Conservation (phyloP, 2,797 vertebrate species). For the Echeneis naucrates region DNA sequence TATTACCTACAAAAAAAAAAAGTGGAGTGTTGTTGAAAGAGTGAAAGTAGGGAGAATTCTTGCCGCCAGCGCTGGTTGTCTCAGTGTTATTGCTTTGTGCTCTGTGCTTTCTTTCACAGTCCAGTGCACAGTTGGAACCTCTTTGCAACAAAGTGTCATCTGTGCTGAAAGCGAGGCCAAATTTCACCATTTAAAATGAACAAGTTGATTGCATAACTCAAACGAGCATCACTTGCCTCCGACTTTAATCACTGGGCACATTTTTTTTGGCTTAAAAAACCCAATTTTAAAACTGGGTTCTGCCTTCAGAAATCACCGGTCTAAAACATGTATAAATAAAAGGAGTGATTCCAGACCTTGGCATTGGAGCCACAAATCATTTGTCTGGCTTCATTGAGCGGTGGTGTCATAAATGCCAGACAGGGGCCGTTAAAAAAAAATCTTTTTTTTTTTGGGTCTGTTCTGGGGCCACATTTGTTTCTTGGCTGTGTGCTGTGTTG, state of each 20-base stretch:
- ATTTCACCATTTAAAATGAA: slow-evolving; percentile 27
- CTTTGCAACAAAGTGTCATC: slow-evolving; percentile 28
- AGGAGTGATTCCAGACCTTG: background rate
- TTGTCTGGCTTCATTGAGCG: background rate
- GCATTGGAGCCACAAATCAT: background rate
- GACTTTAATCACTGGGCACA: background rate
- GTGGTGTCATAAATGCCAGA: slow-evolving; percentile 1
- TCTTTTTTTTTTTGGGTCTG: background rate
- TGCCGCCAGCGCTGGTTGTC: slow-evolving; percentile 19
- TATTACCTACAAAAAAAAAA: slow-evolving; percentile 18
- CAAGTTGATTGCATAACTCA: slow-evolving; percentile 25
- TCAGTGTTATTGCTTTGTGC: slow-evolving; percentile 45
- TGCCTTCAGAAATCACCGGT: background rate
- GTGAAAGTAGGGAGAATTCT: slow-evolving; percentile 30
- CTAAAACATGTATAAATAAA: slow-evolving; percentile 10
- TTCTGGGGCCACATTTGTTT: slow-evolving; percentile 1
- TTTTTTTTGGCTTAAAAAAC: slow-evolving; percentile 1
- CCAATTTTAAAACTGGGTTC: slow-evolving; percentile 1
- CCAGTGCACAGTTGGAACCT: slow-evolving; percentile 46
- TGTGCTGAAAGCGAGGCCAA: slow-evolving; percentile 22
- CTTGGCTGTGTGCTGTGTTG: slow-evolving; percentile 15
- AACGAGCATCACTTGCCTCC: background rate
- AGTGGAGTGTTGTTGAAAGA: slow-evolving; percentile 27
- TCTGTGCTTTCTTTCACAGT: slow-evolving; percentile 34
- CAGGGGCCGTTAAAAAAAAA: background rate